These are phyloP conservation scores for Prunella strophiata DNA, from an alignment of 2,797 vertebrate species.

Conservation along the genomic window DNA sequence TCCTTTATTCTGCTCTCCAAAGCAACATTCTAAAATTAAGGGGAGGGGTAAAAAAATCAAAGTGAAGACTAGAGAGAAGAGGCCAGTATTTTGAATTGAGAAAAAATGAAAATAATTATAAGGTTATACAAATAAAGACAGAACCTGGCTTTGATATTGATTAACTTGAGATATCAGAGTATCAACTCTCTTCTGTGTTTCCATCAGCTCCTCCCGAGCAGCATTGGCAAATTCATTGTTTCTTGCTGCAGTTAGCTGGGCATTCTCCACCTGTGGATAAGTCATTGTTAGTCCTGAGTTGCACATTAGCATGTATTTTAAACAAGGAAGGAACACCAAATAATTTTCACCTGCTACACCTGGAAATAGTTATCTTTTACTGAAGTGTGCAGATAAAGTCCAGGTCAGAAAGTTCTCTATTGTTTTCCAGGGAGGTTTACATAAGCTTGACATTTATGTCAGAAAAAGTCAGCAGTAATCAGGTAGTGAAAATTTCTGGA, in stretches of 20 bases:
- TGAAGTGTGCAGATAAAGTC: background rate
- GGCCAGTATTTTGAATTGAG: background rate
- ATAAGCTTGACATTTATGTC: background rate
- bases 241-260: conserved; percentile 76
- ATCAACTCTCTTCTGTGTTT: conserved; percentile 74
- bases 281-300: background rate
- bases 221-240: conserved; percentile 70
- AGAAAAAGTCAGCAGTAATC: background rate
- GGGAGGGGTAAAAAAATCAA: background rate
- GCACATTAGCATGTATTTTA: background rate
- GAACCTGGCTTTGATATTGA: conserved; percentile 79
- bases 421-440: background rate
- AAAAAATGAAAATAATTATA: background rate
- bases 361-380: background rate
- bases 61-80: background rate
- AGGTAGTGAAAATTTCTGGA: background rate
- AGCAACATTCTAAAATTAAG: conserved; percentile 71
- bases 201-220: conserved; percentile 80
- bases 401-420: background rate
- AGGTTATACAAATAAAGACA: background rate
- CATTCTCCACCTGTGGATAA: conserved; percentile 81
- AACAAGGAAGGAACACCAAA: background rate
- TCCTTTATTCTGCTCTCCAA: conserved; percentile 78
- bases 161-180: conserved; percentile 76
- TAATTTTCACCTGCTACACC: background rate